A percentile compares a stretch with the other conserved stretches of the same genome.
Conservation (phyloP, 2,797 vertebrate species). For the Enteromius viviparus region DNA sequence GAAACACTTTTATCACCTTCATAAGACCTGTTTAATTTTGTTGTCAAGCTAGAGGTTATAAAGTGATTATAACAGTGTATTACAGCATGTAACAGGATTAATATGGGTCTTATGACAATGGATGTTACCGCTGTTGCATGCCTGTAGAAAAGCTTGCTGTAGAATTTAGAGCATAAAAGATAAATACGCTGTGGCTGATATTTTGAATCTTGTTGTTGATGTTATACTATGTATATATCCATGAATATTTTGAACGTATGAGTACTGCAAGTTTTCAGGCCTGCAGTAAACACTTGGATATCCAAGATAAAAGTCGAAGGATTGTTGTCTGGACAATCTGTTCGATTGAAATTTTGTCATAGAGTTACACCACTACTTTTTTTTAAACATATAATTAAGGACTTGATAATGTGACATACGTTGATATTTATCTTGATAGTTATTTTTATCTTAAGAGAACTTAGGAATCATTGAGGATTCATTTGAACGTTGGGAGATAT, state of each 20-base stretch:
- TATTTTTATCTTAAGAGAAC: neutral
- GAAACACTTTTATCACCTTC: slow-evolving; percentile 38
- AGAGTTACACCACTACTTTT: neutral
- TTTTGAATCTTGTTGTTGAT: neutral
- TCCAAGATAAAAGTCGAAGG: neutral
- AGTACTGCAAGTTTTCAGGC: slow-evolving; percentile 4
- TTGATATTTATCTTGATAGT: neutral
- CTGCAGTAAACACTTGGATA: neutral
- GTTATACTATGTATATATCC: neutral
- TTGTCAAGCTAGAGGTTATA: slow-evolving; percentile 42
- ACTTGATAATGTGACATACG: neutral
- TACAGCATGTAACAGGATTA: slow-evolving; percentile 41
- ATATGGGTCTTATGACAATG: slow-evolving; percentile 55
- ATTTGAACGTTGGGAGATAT: neutral
- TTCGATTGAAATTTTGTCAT: neutral
- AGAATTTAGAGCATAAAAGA: slow-evolving; percentile 25
- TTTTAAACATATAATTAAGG: neutral
- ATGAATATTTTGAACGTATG: neutral
- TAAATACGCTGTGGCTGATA: slow-evolving; percentile 23
- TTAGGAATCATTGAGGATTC: neutral
- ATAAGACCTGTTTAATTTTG: slow-evolving; percentile 55
- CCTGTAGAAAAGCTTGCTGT: slow-evolving; percentile 53
- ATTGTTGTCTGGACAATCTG: neutral
- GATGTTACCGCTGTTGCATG: slow-evolving; percentile 55
- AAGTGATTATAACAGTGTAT: slow-evolving; percentile 5